Base-by-base conservation (phyloP, 1,140 invertebrate genomes). In the Sinella curviseta region DNA sequence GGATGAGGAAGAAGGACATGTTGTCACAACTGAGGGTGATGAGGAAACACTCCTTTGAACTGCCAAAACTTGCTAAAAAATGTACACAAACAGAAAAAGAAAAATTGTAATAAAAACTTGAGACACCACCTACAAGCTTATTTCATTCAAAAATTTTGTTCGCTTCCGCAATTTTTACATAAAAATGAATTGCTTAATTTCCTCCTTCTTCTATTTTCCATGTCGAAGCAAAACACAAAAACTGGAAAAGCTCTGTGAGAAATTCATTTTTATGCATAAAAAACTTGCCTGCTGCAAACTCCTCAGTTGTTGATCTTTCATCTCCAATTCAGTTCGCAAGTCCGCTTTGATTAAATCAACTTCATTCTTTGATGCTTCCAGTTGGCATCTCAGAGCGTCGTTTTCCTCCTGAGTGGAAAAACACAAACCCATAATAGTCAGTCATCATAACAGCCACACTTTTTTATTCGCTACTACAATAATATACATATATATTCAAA, bases 301-400 rank as follows among this genome's bases (percentile, higher is more conserved):
- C 84, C 91, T 91, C 74, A 94, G 87, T 85, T 94, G 92, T 80
- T 92, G 91, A 35, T 94, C 92, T 86, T 92, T 92, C 24, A 89
- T 87, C 2, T 92, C 90, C 16, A 92, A 82, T 79, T 93, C 91
- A n/a, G 89, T 85, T 86, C 91, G 91, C 31, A 90, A 89, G 87
- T 89, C 93, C 88, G 80, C 91, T 83, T 84, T 93, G 81, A 89
- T 91, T 89, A 85, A 93, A 79, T 89, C 88, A 2, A 89, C 92
- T 88, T 97, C 96, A 88, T 97, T 97, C 85, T 96, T 96, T 83
- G 96, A 97, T 0, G 95, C 96, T 87, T 97, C 95, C 82, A 98
- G 86, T 89, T 98, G 95, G 87, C 95, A 97, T 65, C 93, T 91
- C 35, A 98, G 88, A 83, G 92, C 94, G 82, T 97, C 95, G 86